Conservation (phyloP, 2,888 invertebrate genomes). For the Myopa testacea region DNA sequence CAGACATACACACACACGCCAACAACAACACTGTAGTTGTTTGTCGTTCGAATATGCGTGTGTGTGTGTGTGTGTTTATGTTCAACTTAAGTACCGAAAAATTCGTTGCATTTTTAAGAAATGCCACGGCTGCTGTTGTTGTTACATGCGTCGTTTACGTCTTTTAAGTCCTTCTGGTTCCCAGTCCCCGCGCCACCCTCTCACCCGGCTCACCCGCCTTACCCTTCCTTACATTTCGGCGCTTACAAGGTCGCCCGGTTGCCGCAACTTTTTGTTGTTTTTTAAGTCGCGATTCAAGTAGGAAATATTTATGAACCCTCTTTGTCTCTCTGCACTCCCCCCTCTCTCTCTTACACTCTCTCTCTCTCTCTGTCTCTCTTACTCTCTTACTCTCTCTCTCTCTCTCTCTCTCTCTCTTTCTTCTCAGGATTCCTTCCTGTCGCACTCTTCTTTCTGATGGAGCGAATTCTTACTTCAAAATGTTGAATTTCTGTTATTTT, state of each 20-base stretch:
- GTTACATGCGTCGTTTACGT: neutral
- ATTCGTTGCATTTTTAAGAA: constrained; percentile 45
- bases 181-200: neutral
- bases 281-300: constrained; percentile 14
- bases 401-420: no score
- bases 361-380: no score
- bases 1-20: neutral
- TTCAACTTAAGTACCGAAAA: constrained; percentile 42
- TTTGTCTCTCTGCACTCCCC: no score
- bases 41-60: neutral
- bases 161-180: neutral
- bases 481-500: constrained; percentile 1
- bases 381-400: no score
- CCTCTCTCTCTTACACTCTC: no score
- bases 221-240: no score
- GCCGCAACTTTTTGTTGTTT: neutral
- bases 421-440: no score
- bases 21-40: neutral
- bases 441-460: no score
- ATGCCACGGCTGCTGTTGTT: constrained; percentile 5
- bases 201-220: neutral
- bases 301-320: constrained; percentile 31
- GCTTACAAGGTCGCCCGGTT: no score
- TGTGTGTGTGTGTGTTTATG: constrained; percentile 3
- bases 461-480: no score